These are phyloP conservation scores for Rousettus madagascariensis DNA, from an alignment of 2,797 vertebrate species.

Conservation along the genomic window DNA sequence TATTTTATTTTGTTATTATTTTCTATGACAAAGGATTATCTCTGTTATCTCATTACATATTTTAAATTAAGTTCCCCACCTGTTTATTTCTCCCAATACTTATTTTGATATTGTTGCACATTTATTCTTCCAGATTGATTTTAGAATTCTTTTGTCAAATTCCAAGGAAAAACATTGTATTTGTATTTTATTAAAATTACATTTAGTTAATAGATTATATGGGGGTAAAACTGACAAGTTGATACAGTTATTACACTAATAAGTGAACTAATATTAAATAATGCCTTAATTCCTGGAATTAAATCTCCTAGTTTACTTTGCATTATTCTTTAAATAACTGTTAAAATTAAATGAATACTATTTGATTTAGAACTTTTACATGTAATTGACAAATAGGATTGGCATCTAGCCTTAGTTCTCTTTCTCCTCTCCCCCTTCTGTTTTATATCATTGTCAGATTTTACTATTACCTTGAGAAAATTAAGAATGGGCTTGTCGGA, in stretches of 20 bases:
- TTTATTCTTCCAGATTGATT: not conserved
- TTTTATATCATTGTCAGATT: not conserved
- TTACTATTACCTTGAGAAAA: not conserved
- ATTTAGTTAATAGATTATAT: slow-evolving; percentile 14
- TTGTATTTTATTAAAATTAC: slow-evolving; percentile 28
- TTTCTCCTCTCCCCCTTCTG: not conserved
- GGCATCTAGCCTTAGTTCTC: not conserved
- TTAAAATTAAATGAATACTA: not conserved
- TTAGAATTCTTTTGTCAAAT: not conserved
- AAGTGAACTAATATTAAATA: slow-evolving; percentile 4
- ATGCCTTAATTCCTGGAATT: not conserved
- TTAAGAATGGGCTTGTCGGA: not conserved
- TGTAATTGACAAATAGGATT: not conserved
- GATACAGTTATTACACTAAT: not conserved
- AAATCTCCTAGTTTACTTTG: not conserved
- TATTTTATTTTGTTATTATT: not conserved
- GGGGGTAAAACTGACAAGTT: not conserved
- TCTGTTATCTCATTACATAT: not conserved
- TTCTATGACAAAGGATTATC: no score
- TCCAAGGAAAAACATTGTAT: not conserved
- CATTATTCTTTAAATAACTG: not conserved
- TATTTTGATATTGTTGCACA: not conserved
- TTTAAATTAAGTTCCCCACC: not conserved
- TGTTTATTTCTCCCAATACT: not conserved
- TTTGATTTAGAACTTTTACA: slow-evolving; percentile 29